Conservation (phyloP, 1,140 invertebrate species). For the Musca vetustissima region DNA sequence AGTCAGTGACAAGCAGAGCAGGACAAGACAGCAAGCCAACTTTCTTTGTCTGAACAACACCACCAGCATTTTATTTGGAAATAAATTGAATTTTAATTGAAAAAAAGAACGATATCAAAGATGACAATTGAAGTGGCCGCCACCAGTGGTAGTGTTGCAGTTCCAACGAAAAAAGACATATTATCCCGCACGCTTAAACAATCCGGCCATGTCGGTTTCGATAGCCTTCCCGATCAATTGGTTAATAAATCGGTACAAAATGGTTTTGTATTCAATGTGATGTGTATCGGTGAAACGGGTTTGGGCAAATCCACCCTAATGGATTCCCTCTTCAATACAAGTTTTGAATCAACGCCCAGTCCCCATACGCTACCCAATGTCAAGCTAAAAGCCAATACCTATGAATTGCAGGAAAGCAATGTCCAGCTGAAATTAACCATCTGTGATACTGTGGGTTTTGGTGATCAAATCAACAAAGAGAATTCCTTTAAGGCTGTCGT, state of each 20-base stretch:
- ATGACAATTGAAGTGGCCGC: background rate
- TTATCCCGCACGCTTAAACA: constrained; percentile 81
- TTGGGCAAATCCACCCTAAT: constrained; percentile 98
- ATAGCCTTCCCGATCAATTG: constrained; percentile 96
- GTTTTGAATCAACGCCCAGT: constrained; percentile 92
- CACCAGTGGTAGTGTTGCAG: background rate
- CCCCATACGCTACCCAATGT: constrained; percentile 90
- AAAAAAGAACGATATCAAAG: background rate
- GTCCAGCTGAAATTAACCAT: constrained; percentile 95
- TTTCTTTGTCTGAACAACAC: background rate
- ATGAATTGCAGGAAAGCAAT: constrained; percentile 96
- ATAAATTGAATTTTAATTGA: no score
- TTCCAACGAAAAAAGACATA: constrained; percentile 55
- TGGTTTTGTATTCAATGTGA: constrained; percentile 97
- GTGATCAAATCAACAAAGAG: constrained; percentile 99
- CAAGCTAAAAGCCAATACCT: constrained; percentile 94
- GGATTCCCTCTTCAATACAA: constrained; percentile 98
- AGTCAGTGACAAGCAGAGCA: background rate
- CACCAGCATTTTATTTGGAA: background rate
- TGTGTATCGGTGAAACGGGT: constrained; percentile 97
- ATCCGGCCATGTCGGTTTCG: constrained; percentile 96
- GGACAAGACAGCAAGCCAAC: background rate
- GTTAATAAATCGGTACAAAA: constrained; percentile 97
- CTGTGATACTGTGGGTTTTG: constrained; percentile 97
- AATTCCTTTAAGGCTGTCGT: constrained; percentile 98